A percentile compares a stretch with the other conserved stretches of the same genome.
Conservation (phyloP, 53 echinoderm and acorn worm species). For the Astropecten irregularis region DNA sequence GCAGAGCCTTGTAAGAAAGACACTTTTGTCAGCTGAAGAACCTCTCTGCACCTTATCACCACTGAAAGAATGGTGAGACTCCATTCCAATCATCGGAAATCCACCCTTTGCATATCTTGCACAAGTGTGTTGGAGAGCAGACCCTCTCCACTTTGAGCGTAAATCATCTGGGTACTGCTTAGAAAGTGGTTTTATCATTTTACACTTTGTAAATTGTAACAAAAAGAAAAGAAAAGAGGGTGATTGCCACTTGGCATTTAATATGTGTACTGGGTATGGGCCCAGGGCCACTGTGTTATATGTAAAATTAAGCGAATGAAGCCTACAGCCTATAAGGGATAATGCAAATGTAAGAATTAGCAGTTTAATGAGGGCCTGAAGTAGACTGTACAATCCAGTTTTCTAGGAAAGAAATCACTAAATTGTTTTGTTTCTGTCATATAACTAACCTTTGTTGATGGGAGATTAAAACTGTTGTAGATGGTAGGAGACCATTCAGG, state of each 20-base stretch:
- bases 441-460: slow-evolving; percentile 3
- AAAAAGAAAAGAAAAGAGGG: no score
- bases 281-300: no score
- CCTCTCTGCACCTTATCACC: background rate
- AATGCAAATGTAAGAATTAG: no score
- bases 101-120: slow-evolving; percentile 1
- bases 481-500: slow-evolving; percentile 83
- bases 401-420: no score
- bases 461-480: slow-evolving; percentile 78
- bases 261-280: no score
- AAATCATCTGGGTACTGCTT: background rate
- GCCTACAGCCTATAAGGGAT: no score
- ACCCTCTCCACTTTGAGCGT: slow-evolving; percentile 13
- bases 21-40: background rate
- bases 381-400: no score
- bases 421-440: no score
- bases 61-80: background rate
- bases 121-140: background rate
- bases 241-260: no score
- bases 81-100: background rate
- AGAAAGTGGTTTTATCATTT: background rate
- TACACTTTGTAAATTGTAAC: no score
- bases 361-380: no score
- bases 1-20: background rate
- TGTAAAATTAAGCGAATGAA: no score